Conservation (phyloP, 2,797 vertebrate genomes). For the Lycodopsis pacificus region DNA sequence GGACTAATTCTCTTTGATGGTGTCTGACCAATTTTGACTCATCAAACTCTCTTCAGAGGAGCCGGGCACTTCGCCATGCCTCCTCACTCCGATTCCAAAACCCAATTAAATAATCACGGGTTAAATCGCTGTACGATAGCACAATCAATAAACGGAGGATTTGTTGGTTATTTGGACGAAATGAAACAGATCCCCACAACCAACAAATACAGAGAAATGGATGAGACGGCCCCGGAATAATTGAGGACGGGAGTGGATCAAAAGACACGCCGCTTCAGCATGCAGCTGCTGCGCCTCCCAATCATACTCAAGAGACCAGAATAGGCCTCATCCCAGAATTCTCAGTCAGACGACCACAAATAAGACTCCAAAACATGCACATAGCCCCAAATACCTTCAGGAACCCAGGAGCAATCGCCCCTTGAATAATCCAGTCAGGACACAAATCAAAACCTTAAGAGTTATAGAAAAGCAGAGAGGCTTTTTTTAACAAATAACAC, state of each 20-base stretch:
- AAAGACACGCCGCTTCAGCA: slow-evolving; percentile 43
- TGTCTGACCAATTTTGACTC: slow-evolving; percentile 62
- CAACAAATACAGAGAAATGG: slow-evolving; percentile 39
- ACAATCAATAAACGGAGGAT: slow-evolving; percentile 67
- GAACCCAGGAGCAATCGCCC: slow-evolving; percentile 44
- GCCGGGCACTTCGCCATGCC: slow-evolving; percentile 55
- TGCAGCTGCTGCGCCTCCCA: slow-evolving; percentile 51
- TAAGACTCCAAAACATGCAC: slow-evolving; percentile 28
- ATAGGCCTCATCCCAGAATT: slow-evolving; percentile 47
- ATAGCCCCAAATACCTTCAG: slow-evolving; percentile 36
- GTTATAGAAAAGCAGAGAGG: slow-evolving; percentile 63
- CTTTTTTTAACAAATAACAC: slow-evolving; percentile 68
- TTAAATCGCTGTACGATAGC: slow-evolving; percentile 63
- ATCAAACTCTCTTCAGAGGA: slow-evolving; percentile 55
- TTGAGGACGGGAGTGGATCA: slow-evolving; percentile 48
- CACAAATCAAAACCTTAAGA: slow-evolving; percentile 61
- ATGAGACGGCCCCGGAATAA: slow-evolving; percentile 46
- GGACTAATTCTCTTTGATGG: slow-evolving; percentile 42
- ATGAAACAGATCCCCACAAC: slow-evolving; percentile 57
- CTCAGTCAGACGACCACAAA: slow-evolving; percentile 30
- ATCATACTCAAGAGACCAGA: slow-evolving; percentile 54
- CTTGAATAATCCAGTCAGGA: slow-evolving; percentile 61
- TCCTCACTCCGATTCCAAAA: slow-evolving; percentile 51
- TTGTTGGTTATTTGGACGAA: slow-evolving; percentile 52
- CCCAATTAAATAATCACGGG: slow-evolving; percentile 71